Evolutionary conservation across 1,140 invertebrate species (phyloP).

Genomic region (Drosophila ananassae): DNA sequence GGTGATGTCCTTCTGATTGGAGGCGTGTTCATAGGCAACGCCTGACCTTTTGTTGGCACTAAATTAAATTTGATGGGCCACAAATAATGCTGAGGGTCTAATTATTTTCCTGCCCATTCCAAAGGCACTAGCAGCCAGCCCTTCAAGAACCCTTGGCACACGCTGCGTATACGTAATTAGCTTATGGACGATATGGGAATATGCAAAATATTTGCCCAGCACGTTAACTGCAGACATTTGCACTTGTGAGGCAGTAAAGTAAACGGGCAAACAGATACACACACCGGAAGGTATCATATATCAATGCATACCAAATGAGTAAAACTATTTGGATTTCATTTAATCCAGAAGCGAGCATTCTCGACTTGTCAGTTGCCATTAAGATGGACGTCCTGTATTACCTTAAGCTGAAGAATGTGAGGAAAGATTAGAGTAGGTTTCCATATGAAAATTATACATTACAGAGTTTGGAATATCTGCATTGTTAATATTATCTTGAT

Average conservation of each 20-base stretch:
- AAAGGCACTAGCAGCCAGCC: conserved; percentile 10
- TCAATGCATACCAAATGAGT: conserved; percentile 29
- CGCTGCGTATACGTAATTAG: conserved; percentile 67
- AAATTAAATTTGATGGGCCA: conserved; percentile 81
- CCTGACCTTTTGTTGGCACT: conserved; percentile 62
- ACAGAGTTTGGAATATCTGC: no score
- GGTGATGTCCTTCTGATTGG: conserved; percentile 22
- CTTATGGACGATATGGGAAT: conserved; percentile 16
- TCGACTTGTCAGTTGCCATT: not conserved
- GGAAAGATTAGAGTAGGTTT: no score
- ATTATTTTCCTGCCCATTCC: conserved; percentile 69
- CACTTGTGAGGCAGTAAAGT: conserved; percentile 42
- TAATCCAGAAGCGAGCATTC: conserved; percentile 9
- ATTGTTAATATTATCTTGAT: no score
- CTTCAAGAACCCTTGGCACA: conserved; percentile 45
- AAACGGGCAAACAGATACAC: conserved; percentile 6
- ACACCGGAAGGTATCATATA: conserved; percentile 20
- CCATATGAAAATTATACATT: no score
- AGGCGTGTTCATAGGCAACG: conserved; percentile 58
- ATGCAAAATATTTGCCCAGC: conserved; percentile 54
- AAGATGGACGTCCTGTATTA: not conserved
- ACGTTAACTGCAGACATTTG: conserved; percentile 58
- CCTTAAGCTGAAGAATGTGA: no score
- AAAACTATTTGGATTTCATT: conserved; percentile 38
- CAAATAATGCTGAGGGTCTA: conserved; percentile 80